These are phyloP conservation scores for Clavelina lepadiformis DNA, from an alignment of 23 tunicate species.

Conservation along the genomic window DNA sequence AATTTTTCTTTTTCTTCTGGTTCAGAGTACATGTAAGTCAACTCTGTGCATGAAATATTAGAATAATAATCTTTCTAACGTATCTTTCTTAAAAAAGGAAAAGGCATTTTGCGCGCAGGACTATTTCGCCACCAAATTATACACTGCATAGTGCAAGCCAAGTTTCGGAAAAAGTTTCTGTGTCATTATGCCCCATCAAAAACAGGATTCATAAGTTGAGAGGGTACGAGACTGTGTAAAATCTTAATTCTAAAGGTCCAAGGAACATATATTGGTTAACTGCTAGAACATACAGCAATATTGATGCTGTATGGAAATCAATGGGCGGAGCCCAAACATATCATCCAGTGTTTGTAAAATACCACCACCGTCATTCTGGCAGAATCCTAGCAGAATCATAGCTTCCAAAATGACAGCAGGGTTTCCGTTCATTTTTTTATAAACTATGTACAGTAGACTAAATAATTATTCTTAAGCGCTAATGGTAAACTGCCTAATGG, in stretches of 20 bases:
- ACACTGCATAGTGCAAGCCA: conserved; percentile 4
- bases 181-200: conserved; percentile 13
- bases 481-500: no score
- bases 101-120: conserved; percentile 17
- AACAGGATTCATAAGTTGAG: conserved; percentile 14
- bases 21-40: no score
- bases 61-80: conserved; percentile 4
- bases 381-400: no score
- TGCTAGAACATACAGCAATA: conserved; percentile 5
- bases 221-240: conserved; percentile 11
- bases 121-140: conserved; percentile 14
- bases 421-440: no score
- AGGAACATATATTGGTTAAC: conserved; percentile 5
- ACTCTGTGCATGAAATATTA: conserved; percentile 3
- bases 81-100: no score
- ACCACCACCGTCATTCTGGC: no score
- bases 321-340: no score
- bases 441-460: no score
- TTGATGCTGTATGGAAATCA: no score
- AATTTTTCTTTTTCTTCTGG: not conserved
- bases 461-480: no score
- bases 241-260: conserved; percentile 11
- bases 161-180: conserved; percentile 14
- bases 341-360: no score
- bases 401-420: no score